Conservation (phyloP, 1,140 invertebrate genomes). For the Cherax quadricarinatus region DNA sequence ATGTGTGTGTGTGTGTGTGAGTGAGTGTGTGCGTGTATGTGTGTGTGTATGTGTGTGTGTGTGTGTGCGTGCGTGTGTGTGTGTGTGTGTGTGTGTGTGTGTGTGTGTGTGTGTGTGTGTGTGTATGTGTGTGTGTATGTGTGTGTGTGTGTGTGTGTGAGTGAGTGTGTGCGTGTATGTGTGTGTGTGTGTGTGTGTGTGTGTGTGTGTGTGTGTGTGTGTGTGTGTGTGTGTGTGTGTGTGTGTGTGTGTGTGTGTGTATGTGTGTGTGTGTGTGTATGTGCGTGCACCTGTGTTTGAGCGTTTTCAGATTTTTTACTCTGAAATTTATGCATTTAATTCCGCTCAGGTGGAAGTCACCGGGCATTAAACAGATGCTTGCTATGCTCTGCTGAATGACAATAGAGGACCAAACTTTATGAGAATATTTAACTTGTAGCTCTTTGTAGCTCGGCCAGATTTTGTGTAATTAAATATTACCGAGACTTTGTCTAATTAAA, state of each 20-base stretch:
- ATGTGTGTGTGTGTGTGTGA: slow-evolving; percentile 29
- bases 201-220: neutral
- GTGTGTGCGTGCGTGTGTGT: neutral
- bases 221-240: neutral
- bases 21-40: slow-evolving; percentile 22
- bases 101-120: neutral
- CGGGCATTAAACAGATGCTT: neutral
- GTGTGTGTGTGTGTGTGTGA: too few species aligned
- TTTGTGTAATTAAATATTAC: neutral
- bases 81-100: neutral
- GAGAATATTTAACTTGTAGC: slow-evolving; percentile 7
- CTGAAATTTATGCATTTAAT: slow-evolving; percentile 14
- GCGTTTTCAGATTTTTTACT: neutral
- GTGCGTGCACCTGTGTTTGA: neutral
- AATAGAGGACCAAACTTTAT: neutral
- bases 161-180: neutral
- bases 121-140: too few species aligned
- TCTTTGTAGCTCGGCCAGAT: neutral
- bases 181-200: neutral
- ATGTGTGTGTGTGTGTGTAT: neutral
- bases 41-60: slow-evolving; percentile 16
- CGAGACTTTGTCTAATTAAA: neutral
- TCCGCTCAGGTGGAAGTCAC: neutral
- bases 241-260: too few species aligned
- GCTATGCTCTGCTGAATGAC: neutral